Base-by-base conservation (phyloP, 2,797 vertebrate species). In the Rhincodon typus region DNA sequence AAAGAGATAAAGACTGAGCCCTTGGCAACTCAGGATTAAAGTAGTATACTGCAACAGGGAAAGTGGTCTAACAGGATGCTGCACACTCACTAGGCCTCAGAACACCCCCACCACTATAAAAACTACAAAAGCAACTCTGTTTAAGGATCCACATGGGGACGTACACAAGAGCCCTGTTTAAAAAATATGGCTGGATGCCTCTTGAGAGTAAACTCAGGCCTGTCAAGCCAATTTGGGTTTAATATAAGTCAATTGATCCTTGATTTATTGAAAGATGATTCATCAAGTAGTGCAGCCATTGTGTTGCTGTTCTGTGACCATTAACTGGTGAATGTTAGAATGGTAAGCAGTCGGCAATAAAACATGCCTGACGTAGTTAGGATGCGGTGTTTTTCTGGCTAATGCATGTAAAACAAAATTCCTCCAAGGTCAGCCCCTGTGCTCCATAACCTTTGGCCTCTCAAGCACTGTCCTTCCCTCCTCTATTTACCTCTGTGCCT, bases 221-320 rank as follows among this genome's bases (percentile, higher is more conserved):
- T 67, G 62, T 67, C n/a, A 93, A 17, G 38, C 5, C 19, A 34
- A 67, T 93, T 93, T 93, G 62, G 5, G n/a, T 38, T 67, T 67
- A 93, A 67, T 93, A 62, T 23, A 66, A 93, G 57, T 66, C 90
- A 93, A 67, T 38, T 67, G 90, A 67, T 93, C 34, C 19, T 93
- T 93, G 34, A 67, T 38, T 67, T 67, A 42, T 67, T 42, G 23
- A 13, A 62, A 67, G n/a, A 62, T 3, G 21, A 67, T 34, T 93
- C 3, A 93, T 12, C 57, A 23, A 67, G 38, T 10, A 57, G 19
- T 23, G 34, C n/a, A 93, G 90, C 2, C 38, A 13, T 34, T 67
- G 2, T 42, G 90, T 93, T n/a, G 62, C 21, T 38, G 66, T 10
- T 93, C 90, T 93, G n/a, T 93, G 90, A 42, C 8, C 90, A 62